A percentile compares a stretch with the other conserved stretches of the same genome.
Conservation (phyloP, 64 coral and sea anemone genomes). For the Dendrophyllia cribrosa region DNA sequence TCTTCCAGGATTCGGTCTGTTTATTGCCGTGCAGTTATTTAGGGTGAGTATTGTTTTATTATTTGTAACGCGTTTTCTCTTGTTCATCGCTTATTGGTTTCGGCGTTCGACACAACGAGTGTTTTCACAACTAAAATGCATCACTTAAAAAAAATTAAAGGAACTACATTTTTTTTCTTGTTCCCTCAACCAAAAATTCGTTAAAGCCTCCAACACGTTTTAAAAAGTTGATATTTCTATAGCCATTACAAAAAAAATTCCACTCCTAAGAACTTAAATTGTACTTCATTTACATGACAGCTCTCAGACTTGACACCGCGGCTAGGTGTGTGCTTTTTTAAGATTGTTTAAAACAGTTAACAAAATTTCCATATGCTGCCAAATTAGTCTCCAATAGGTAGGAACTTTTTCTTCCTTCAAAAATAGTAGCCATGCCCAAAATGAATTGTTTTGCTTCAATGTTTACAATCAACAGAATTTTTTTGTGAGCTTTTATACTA, state of each 20-base stretch:
- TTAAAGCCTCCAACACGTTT: not conserved
- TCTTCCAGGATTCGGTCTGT: slow-evolving; percentile 76
- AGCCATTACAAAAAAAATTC: not conserved
- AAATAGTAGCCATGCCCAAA: not conserved
- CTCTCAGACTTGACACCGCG: not conserved
- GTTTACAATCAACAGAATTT: not conserved
- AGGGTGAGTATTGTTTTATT: slow-evolving; percentile 27
- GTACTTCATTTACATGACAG: not conserved
- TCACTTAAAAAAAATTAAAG: not conserved
- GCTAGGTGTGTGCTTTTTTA: not conserved
- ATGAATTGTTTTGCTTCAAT: not conserved
- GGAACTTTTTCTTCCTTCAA: not conserved
- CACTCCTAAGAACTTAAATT: not conserved
- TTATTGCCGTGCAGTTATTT: slow-evolving; percentile 75
- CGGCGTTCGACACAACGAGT: not conserved
- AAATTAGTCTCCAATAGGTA: not conserved
- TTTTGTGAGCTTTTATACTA: not conserved
- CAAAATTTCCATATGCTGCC: not conserved
- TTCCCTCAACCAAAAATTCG: no score
- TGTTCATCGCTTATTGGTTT: not conserved
- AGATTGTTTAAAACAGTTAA: slow-evolving; percentile 12
- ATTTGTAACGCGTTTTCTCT: not conserved
- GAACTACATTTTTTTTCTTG: not conserved
- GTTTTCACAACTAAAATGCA: not conserved
- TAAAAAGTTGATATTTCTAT: not conserved